phyloP scores from a whole-genome alignment of 1,140 invertebrate species.

The Hylaeus anthracinus region DNA sequence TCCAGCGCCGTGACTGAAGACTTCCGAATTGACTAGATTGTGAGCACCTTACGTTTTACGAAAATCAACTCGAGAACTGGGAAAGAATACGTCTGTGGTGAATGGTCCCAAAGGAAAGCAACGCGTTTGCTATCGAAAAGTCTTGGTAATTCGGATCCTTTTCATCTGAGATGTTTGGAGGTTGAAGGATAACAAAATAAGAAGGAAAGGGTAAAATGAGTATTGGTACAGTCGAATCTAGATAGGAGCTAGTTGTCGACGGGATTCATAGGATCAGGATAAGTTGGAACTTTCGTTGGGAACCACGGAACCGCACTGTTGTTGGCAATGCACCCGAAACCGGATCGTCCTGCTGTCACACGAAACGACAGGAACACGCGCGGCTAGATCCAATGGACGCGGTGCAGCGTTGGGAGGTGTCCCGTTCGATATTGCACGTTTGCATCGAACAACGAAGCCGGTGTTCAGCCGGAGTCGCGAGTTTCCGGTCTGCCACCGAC shows the following conservation, averaged over 20 bases:
- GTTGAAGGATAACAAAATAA: too few relatives aligned
- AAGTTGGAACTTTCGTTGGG: neutral
- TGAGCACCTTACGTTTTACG: constrained; percentile 41
- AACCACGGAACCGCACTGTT: constrained; percentile 32
- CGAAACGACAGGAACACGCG: too few relatives aligned
- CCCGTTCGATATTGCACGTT: constrained; percentile 71
- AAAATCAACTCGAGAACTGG: constrained; percentile 35
- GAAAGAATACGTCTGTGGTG: constrained; percentile 8
- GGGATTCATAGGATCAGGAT: too few relatives aligned
- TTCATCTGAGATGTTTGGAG: too few relatives aligned
- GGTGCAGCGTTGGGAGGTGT: constrained; percentile 19
- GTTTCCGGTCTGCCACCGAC: constrained; percentile 19
- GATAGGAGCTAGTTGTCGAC: too few relatives aligned
- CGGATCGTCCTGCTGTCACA: neutral
- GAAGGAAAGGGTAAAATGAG: too few relatives aligned
- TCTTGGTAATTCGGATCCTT: neutral
- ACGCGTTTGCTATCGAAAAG: neutral
- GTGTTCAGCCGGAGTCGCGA: neutral
- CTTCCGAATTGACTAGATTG: constrained; percentile 63
- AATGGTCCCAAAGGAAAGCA: too few relatives aligned
- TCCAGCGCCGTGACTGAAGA: constrained; percentile 36
- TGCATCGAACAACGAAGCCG: constrained; percentile 7
- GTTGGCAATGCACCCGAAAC: constrained; percentile 9
- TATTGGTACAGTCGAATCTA: too few relatives aligned
- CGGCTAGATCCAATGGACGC: neutral